phyloP scores from a whole-genome alignment of 2,113 vertebrate species.

The Clupea harengus region DNA sequence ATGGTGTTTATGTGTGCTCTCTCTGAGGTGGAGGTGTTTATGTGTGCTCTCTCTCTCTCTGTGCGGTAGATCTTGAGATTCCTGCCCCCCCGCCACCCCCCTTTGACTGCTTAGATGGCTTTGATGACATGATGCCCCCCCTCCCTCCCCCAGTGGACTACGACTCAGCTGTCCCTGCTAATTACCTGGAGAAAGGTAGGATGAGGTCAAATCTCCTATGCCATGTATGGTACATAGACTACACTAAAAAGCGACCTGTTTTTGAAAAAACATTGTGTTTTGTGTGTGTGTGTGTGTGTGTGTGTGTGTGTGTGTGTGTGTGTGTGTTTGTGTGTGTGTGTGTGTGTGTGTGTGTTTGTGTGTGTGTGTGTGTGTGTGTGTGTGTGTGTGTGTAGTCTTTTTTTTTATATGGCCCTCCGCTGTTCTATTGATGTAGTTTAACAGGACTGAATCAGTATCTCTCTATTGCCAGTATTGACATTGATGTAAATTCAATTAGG shows the following conservation, averaged over 20 bases:
- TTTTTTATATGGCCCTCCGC: neutral
- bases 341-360: neutral
- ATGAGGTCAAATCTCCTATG: neutral
- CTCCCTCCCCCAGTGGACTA: conserved; percentile 67
- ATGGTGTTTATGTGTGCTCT: too few relatives aligned
- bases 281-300: neutral
- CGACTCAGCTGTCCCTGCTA: conserved; percentile 44
- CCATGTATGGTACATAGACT: neutral
- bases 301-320: neutral
- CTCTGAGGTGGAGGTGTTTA: neutral
- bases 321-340: neutral
- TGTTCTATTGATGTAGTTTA: neutral
- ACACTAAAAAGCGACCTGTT: neutral
- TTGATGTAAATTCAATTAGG: neutral
- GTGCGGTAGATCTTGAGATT: conserved; percentile 62
- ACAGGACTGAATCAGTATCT: neutral
- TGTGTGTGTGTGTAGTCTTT: neutral
- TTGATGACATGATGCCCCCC: conserved; percentile 58
- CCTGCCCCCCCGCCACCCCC: conserved; percentile 52
- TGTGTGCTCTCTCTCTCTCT: neutral
- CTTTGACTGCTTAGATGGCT: conserved; percentile 39
- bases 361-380: neutral
- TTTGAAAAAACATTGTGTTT: neutral
- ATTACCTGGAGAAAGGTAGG: conserved; percentile 69
- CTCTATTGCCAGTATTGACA: neutral